A percentile compares a stretch with the other conserved stretches of the same genome.
These are phyloP conservation scores for Crotophaga sulcirostris DNA, from an alignment of 2,113 vertebrate species.

Conservation along the genomic window DNA sequence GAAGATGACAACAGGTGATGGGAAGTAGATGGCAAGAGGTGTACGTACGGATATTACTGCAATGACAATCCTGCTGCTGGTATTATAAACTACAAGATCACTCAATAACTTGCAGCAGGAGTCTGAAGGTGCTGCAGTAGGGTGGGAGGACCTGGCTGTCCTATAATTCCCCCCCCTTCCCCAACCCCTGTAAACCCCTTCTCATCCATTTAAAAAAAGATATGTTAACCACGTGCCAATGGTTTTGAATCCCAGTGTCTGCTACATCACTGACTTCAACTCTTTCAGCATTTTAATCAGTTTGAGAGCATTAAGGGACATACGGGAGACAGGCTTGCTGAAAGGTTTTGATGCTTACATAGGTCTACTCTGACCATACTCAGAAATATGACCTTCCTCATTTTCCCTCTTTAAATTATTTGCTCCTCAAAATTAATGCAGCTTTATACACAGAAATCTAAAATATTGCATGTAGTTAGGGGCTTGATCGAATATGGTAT, in stretches of 20 bases:
- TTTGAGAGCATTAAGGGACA: background rate
- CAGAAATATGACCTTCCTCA: background rate
- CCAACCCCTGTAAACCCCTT: background rate
- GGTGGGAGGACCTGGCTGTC: background rate
- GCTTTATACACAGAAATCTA: background rate
- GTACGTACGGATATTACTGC: background rate
- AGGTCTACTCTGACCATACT: background rate
- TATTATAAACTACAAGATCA: background rate
- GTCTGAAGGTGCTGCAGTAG: background rate
- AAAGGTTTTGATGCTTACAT: background rate
- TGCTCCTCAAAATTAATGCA: background rate
- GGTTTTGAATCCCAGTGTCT: background rate
- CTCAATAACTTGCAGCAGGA: background rate
- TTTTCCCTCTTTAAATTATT: background rate
- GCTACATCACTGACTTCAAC: background rate
- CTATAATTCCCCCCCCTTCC: background rate
- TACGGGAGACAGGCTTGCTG: background rate
- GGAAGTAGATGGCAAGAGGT: background rate
- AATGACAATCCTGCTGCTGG: background rate
- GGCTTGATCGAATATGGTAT: background rate
- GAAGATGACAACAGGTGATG: background rate
- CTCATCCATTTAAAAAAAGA: background rate
- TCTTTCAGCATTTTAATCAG: background rate
- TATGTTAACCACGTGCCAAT: background rate
- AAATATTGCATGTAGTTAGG: background rate